Evolutionary conservation across 2,888 invertebrate genomes (phyloP).

Genomic region (Diabrotica balteata): DNA sequence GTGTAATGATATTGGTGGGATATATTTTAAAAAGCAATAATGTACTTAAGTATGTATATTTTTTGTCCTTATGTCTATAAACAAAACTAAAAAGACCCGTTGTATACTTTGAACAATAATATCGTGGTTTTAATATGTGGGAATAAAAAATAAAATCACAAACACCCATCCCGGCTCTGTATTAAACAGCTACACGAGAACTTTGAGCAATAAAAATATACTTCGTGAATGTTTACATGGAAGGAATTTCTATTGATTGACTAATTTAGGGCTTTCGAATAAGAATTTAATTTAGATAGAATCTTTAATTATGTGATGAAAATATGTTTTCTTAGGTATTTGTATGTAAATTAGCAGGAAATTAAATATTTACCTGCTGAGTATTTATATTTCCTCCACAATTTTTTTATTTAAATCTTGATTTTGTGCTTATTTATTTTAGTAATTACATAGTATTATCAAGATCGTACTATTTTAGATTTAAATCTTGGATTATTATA

Average conservation of each 20-base stretch:
- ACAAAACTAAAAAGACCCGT: too few relatives aligned
- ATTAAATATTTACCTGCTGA: constrained; percentile 18
- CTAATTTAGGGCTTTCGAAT: constrained; percentile 27
- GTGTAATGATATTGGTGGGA: too few relatives aligned
- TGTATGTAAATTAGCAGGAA: constrained; percentile 23
- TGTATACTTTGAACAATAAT: too few relatives aligned
- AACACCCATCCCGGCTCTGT: not conserved
- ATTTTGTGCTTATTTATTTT: too few relatives aligned
- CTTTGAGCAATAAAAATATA: constrained; percentile 8
- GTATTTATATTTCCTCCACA: not conserved
- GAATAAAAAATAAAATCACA: not conserved
- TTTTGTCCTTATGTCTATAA: too few relatives aligned
- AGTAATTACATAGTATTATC: too few relatives aligned
- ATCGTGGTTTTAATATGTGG: too few relatives aligned
- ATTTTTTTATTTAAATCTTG: not conserved
- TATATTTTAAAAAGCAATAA: too few relatives aligned
- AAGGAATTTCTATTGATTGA: constrained; percentile 18
- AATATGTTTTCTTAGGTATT: constrained; percentile 7
- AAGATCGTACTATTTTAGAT: too few relatives aligned
- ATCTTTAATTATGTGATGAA: constrained; percentile 26
- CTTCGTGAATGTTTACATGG: constrained; percentile 23
- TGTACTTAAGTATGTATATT: too few relatives aligned
- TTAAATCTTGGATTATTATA: too few relatives aligned
- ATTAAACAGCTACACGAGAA: constrained; percentile 3
- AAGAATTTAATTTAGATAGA: constrained; percentile 22